Percentiles rank a stretch among this genome's conserved stretches.
Conservation (phyloP, 2,888 invertebrate genomes). For the Polymixis flavicincta region DNA sequence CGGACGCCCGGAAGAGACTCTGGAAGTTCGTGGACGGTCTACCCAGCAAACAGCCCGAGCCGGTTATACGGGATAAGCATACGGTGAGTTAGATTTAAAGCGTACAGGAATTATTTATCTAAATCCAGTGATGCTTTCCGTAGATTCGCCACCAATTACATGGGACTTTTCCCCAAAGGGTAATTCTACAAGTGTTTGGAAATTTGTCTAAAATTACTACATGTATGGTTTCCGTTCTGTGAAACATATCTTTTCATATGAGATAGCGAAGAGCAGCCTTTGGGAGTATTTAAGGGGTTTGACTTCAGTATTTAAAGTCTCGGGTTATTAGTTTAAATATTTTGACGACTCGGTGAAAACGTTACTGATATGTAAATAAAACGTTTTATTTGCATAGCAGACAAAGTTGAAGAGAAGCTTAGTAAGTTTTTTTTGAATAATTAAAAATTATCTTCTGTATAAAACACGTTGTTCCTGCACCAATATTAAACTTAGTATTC, state of each 20-base stretch:
- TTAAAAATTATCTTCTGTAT: background rate
- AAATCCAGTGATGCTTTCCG: background rate
- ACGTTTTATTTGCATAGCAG: conserved; percentile 28
- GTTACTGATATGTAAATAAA: too few relatives aligned
- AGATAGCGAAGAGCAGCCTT: background rate
- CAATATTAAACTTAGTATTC: background rate
- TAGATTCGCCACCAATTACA: background rate
- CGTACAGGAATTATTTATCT: background rate
- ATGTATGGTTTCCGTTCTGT: background rate
- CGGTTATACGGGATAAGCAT: conserved; percentile 66
- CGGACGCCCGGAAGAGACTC: conserved; percentile 83
- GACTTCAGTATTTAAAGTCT: background rate
- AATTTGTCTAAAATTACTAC: background rate
- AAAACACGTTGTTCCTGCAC: background rate
- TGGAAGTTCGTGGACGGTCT: conserved; percentile 83
- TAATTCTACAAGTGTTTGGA: background rate
- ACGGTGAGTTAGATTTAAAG: conserved; percentile 71
- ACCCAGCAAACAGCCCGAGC: conserved; percentile 73
- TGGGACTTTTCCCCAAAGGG: background rate
- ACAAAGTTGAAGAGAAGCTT: conserved; percentile 34
- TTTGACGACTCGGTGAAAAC: background rate
- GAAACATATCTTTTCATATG: background rate
- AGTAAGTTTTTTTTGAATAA: conserved; percentile 43
- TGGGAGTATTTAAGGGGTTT: background rate
- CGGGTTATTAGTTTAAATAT: background rate